These are phyloP conservation scores for Cryptus armator DNA, from an alignment of 2,888 invertebrate genomes.

Conservation along the genomic window DNA sequence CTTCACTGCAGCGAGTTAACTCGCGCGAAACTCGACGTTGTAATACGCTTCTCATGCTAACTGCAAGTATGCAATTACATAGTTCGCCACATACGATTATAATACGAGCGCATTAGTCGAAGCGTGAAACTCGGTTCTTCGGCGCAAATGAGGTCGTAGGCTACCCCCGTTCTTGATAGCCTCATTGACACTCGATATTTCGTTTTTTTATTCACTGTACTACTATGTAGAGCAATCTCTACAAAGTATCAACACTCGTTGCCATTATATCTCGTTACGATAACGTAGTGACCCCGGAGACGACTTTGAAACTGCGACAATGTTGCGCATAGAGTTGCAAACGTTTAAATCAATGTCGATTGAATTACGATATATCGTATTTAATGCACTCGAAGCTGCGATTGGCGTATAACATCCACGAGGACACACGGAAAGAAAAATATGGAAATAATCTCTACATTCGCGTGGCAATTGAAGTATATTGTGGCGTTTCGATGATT, in stretches of 20 bases:
- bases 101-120: conserved; percentile 2
- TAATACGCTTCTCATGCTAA: background rate
- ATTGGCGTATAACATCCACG: no score
- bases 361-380: background rate
- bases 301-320: conserved; percentile 64
- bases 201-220: conserved; percentile 8
- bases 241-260: conserved; percentile 9
- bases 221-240: conserved; percentile 37
- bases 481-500: background rate
- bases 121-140: conserved; percentile 26
- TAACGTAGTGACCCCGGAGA: conserved; percentile 24
- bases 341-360: background rate
- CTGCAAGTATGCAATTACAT: conserved; percentile 1
- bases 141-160: conserved; percentile 41
- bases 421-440: no score
- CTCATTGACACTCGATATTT: conserved; percentile 30
- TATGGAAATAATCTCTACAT: no score
- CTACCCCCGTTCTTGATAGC: conserved; percentile 47
- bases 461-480: no score
- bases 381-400: no score
- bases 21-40: conserved; percentile 23
- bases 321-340: conserved; percentile 56
- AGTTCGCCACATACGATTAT: background rate
- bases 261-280: conserved; percentile 50
- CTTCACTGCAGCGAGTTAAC: background rate